Evolutionary conservation across 2,797 vertebrate species (phyloP), one percentile per base, ranked within the genome.

Genomic region (Erpetoichthys calabaricus): DNA sequence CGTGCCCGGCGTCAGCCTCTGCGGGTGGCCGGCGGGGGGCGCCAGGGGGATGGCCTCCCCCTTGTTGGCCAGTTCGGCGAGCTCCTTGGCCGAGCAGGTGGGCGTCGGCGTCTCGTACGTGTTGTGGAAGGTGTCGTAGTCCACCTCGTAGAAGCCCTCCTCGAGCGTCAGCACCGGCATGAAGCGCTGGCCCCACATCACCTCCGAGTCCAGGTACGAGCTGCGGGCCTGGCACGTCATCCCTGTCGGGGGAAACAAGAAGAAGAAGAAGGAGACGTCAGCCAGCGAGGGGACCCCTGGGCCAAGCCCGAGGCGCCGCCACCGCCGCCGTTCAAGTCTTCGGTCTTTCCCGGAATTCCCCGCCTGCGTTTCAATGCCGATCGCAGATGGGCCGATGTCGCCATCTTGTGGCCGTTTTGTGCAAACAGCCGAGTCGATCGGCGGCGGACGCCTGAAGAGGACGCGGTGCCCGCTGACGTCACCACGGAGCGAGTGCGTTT

Each of bases 51-150:
- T 67, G 7, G 51, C 59, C 50, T 74, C 69, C 4, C 65, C 68
- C 58, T 73, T 25, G 25, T 9, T 65, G 56, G 64, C 64, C 55
- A 72, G 70, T 59, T 74, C 69, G 0, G 67, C 59, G 7, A 76
- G 61, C 56, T 76, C 62, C 1, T 59, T 58, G 55, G 73, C 74
- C 0, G 70, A 70, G 61, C 64, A 75, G 51, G 61, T 46, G n/a
- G 74, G 73, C 3, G 74, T 76, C 3, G 70, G 71, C 5, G 70
- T 62, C 7, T 70, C 71, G 58, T 73, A 75, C 7, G 73, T 75
- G 10, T 75, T 70, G 56, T 76, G 73, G 61, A 75, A 75, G 45
- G 55, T 49, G 5, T 57, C 45, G 25, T 61, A 61, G 45, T 61
- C 59, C 10, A 61, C 53, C 47, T 61, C 46, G 46, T 61, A 61